Conservation (phyloP, 2,797 vertebrate genomes). For the Ceyx erithaca region DNA sequence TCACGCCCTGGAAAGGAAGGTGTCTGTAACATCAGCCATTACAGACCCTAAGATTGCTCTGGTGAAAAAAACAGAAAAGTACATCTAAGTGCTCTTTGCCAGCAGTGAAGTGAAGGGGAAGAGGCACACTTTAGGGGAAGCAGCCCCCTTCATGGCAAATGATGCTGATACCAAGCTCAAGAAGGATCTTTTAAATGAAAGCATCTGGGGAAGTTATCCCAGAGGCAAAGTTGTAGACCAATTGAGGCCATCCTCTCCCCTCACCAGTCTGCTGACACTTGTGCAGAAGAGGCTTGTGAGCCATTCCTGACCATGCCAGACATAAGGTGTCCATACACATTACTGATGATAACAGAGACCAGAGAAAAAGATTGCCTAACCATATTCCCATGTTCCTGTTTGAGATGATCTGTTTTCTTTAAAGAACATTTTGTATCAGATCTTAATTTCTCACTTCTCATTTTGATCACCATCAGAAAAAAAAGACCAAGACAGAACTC, state of each 20-base stretch:
- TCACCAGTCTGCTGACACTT: fast-evolving
- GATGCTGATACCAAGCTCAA: background rate
- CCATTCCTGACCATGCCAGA: background rate
- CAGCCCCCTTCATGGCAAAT: background rate
- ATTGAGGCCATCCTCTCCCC: background rate
- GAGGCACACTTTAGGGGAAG: background rate
- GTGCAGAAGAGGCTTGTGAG: background rate
- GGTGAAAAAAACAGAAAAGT: conserved; percentile 22
- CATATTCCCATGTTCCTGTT: background rate
- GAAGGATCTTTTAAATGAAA: background rate
- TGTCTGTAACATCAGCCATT: background rate
- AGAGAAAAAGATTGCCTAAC: background rate
- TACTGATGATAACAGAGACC: background rate
- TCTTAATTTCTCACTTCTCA: background rate
- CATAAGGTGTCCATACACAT: background rate
- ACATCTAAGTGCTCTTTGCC: background rate
- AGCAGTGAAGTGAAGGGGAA: background rate
- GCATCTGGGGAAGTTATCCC: background rate
- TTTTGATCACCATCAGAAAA: background rate
- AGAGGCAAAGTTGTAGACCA: background rate
- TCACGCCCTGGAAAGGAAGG: background rate
- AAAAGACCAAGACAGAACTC: background rate
- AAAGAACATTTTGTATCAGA: background rate
- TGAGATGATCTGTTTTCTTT: background rate
- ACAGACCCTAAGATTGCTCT: background rate